Conservation (phyloP, 2,888 invertebrate genomes). For the Altica lythri region DNA sequence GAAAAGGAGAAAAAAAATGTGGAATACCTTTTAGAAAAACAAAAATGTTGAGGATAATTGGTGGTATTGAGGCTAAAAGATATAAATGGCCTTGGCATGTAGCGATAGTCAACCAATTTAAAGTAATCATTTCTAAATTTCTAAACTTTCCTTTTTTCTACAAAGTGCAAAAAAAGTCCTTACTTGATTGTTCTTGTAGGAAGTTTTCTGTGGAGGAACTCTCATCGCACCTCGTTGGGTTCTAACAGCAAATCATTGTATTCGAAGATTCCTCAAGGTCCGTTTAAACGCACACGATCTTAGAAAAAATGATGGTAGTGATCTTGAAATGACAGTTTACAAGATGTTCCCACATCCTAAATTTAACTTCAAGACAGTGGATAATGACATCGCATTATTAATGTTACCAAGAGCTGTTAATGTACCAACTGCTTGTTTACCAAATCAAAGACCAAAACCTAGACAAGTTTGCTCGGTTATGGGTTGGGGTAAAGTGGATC, state of each 20-base stretch:
- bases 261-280: slow-evolving; percentile 75
- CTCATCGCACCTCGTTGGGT: slow-evolving; percentile 82
- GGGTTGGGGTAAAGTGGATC: slow-evolving; percentile 88
- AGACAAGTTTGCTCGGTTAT: slow-evolving; percentile 79
- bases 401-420: slow-evolving; percentile 61
- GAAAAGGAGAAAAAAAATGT: slow-evolving; percentile 41
- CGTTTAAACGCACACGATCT: slow-evolving; percentile 86
- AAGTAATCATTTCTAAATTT: too few species aligned
- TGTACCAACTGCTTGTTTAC: slow-evolving; percentile 72
- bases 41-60: slow-evolving; percentile 79
- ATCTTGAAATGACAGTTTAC: slow-evolving; percentile 75
- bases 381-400: slow-evolving; percentile 89
- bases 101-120: slow-evolving; percentile 82
- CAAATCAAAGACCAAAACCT: slow-evolving; percentile 69
- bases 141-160: too few species aligned
- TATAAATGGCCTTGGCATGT: slow-evolving; percentile 97
- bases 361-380: slow-evolving; percentile 86
- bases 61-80: slow-evolving; percentile 77
- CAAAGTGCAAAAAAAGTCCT: not conserved
- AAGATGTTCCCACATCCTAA: slow-evolving; percentile 81
- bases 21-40: slow-evolving; percentile 48
- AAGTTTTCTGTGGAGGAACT: slow-evolving; percentile 89
- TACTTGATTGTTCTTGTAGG: slow-evolving; percentile 59
- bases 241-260: slow-evolving; percentile 86
- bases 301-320: slow-evolving; percentile 72